These are phyloP conservation scores for Idris sp. DNA, from an alignment of 1,140 invertebrate species.

Conservation along the genomic window DNA sequence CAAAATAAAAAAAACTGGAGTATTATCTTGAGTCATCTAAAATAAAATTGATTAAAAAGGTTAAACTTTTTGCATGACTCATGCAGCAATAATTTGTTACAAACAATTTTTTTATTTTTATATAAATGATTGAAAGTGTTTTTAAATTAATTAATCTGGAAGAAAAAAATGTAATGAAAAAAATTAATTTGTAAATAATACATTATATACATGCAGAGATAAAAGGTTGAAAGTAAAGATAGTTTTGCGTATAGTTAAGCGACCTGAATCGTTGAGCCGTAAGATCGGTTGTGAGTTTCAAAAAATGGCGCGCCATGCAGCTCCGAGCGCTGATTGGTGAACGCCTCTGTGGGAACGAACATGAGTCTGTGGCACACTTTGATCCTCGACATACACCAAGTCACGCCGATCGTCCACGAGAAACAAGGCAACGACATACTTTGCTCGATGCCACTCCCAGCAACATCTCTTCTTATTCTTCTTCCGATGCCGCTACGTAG, in stretches of 20 bases:
- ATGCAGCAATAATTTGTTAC: too few species aligned
- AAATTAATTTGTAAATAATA: too few species aligned
- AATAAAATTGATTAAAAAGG: too few species aligned
- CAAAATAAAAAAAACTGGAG: too few species aligned
- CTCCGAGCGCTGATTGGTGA: slow-evolving; percentile 29
- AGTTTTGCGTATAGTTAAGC: slow-evolving; percentile 44
- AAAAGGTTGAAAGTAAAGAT: too few species aligned
- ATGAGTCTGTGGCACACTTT: slow-evolving; percentile 55
- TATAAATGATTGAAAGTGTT: too few species aligned
- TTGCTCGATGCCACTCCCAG: slow-evolving; percentile 44
- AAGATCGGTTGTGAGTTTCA: slow-evolving; percentile 38
- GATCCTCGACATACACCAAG: slow-evolving; percentile 45
- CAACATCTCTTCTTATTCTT: slow-evolving; percentile 40
- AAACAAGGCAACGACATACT: slow-evolving; percentile 55
- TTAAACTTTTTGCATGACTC: too few species aligned
- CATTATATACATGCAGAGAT: too few species aligned
- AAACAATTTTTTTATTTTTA: too few species aligned
- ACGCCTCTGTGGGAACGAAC: slow-evolving; percentile 47
- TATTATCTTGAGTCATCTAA: too few species aligned
- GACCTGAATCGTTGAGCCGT: slow-evolving; percentile 38
- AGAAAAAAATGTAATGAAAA: too few species aligned
- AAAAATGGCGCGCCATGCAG: slow-evolving; percentile 49
- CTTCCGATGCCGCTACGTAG: slow-evolving; percentile 31
- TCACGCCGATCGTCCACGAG: slow-evolving; percentile 52
- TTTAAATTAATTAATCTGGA: too few species aligned